Base-by-base conservation (phyloP, 2,113 vertebrate genomes). In the Indicator indicator region DNA sequence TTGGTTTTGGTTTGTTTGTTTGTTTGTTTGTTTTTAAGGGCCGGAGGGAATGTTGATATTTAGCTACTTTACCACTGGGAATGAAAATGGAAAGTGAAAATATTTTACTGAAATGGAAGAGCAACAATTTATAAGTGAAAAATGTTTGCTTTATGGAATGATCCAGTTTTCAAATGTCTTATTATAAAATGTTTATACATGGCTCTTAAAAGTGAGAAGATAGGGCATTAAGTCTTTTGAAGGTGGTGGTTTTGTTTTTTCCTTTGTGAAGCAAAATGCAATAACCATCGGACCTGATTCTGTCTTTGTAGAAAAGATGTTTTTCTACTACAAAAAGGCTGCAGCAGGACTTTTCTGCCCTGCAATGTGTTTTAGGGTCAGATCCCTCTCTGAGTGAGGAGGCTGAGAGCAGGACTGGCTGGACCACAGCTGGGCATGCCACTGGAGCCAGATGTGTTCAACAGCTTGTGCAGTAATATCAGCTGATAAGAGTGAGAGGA, bases 291-390 rank as follows among this genome's bases (percentile, higher is more conserved):
- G 56, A 62, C 79, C 36, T 44, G 20, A 33, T 88, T 58, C 21
- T 48, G 16, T 4, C 32, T 52, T 38, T 64, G 12, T 8, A 46
- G n/a, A 18, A 59, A 24, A 59, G 56, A 9, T 6, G 2, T 60
- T 85, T 63, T 70, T 54, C 40, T 85, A 16, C 42, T 80, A 20
- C 27, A 42, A 42, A 48, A 56, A 69, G 12, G 10, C 12, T 50
- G 42, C 21, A 21, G 30, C 8, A 36, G 12, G 62, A 42, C 11
- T 11, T 17, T 36, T 56, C 52, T 62, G 30, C n/a, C 12, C 33
- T 32, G 54, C 13, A n/a, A 16, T 3, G 1, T 12, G 7, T 15
- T 1, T 1, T n/a, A 46, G 28, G 16, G 9, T 21, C 32, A 14
- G 33, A 63, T 58, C 11, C 7, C 12, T 40, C 27, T 62, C 15